Evolutionary conservation across 2,888 invertebrate species (phyloP).

Genomic region (Papilio gigon): DNA sequence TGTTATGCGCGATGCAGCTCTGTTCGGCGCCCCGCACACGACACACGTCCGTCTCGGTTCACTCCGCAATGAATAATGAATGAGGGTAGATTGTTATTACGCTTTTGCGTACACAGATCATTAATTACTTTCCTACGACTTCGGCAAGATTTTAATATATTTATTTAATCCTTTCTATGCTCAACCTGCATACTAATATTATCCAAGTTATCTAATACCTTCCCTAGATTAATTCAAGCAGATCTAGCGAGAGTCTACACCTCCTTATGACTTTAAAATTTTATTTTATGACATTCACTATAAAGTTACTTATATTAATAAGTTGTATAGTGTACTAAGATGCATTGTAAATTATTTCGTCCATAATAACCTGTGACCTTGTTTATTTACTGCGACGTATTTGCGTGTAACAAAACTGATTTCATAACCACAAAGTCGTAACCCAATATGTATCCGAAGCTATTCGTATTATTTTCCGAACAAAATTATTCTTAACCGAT

Average conservation of each 20-base stretch:
- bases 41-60: slow-evolving; percentile 70
- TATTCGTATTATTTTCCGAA: slow-evolving; percentile 54
- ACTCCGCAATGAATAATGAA: slow-evolving; percentile 64
- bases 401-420: slow-evolving; percentile 57
- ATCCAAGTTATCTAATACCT: no score
- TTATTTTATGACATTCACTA: no score
- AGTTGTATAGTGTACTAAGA: no score
- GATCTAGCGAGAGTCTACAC: no score
- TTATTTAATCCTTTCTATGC: neutral
- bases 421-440: slow-evolving; percentile 58
- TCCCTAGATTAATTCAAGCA: no score
- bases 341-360: slow-evolving; percentile 26
- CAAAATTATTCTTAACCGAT: slow-evolving; percentile 46
- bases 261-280: no score
- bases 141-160: slow-evolving; percentile 13
- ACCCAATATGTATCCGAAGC: slow-evolving; percentile 41
- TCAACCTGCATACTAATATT: neutral
- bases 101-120: slow-evolving; percentile 26
- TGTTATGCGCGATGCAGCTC: slow-evolving; percentile 62
- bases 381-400: slow-evolving; percentile 42
- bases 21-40: slow-evolving; percentile 70
- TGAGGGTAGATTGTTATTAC: slow-evolving; percentile 40
- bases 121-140: slow-evolving; percentile 33
- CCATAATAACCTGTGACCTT: slow-evolving; percentile 59
- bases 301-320: no score